These are phyloP conservation scores for Cirrhinus molitorella DNA, from an alignment of 2,797 vertebrate genomes.

Conservation along the genomic window DNA sequence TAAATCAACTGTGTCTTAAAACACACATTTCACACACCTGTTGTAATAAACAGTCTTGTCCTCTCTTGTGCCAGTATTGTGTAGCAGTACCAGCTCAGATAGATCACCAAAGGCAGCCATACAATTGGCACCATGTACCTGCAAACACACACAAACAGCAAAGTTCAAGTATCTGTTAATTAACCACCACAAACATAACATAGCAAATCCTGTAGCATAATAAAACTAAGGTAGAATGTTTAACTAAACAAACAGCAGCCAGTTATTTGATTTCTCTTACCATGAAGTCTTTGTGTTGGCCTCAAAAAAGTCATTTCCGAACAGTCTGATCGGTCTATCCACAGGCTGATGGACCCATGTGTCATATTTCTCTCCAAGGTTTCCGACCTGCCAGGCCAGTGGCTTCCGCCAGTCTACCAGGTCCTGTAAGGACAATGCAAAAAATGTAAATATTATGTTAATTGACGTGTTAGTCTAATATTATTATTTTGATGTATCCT, in stretches of 20 bases:
- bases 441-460: too few relatives aligned
- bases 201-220: neutral
- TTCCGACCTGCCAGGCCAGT: conserved; percentile 95
- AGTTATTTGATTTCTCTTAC: conserved; percentile 68
- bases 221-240: neutral
- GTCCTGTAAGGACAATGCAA: conserved; percentile 78
- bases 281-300: conserved; percentile 91
- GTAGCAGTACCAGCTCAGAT: conserved; percentile 88
- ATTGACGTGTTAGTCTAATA: too few relatives aligned
- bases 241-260: neutral
- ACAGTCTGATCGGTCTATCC: conserved; percentile 92
- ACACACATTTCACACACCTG: conserved; percentile 78
- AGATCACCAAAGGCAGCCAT: conserved; percentile 90
- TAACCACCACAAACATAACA: neutral
- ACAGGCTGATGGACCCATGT: conserved; percentile 98
- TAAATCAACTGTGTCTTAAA: neutral
- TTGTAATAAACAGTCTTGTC: conserved; percentile 83
- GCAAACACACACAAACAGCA: conserved; percentile 40
- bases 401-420: conserved; percentile 96
- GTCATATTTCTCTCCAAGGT: conserved; percentile 92
- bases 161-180: neutral
- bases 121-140: conserved; percentile 93
- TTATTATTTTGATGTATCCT: too few relatives aligned
- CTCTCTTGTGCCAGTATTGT: conserved; percentile 82
- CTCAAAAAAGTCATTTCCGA: conserved; percentile 90